Conservation (phyloP, 2,113 vertebrate genomes). For the Dicerorhinus sumatrensis region DNA sequence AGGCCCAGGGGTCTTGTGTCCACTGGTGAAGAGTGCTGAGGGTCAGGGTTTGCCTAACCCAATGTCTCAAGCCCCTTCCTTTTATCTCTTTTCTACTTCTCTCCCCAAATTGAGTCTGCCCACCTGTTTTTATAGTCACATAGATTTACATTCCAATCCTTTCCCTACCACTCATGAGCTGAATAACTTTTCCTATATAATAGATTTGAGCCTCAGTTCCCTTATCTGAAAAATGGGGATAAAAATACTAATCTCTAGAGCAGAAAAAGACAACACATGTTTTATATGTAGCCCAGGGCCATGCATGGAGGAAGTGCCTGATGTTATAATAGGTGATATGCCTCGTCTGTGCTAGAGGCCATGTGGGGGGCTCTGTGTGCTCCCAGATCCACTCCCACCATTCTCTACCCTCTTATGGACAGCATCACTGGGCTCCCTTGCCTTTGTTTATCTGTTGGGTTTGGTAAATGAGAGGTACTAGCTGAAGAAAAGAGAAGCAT, state of each 20-base stretch:
- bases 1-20: neutral
- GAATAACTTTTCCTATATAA: neutral
- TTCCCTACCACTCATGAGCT: neutral
- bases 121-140: neutral
- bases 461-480: neutral
- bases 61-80: neutral
- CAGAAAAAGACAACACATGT: neutral
- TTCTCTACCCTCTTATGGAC: neutral
- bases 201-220: neutral
- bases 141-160: neutral
- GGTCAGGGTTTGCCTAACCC: neutral
- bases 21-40: neutral
- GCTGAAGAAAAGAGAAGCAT: neutral
- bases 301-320: neutral
- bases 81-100: neutral
- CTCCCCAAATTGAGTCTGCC: neutral
- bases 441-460: neutral
- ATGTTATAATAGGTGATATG: neutral
- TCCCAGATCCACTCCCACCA: neutral
- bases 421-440: neutral
- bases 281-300: no score
- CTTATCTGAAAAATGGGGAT: neutral
- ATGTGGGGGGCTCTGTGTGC: neutral
- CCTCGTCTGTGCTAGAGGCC: neutral
- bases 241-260: neutral